Base-by-base conservation (phyloP, 2,113 vertebrate species). In the Zeus faber region DNA sequence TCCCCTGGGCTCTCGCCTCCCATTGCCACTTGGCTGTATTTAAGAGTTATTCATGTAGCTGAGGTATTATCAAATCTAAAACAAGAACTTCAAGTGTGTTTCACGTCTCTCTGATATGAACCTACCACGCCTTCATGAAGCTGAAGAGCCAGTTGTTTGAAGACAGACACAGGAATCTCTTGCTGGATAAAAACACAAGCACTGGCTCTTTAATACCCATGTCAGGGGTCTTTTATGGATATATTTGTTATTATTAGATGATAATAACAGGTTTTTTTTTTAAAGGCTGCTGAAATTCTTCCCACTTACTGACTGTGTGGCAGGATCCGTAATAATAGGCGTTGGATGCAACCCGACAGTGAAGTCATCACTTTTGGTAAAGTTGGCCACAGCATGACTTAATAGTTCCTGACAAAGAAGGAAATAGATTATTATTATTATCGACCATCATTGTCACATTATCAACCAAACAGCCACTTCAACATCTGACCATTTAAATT, bases 261-360 rank as follows among this genome's bases (percentile, higher is more conserved):
- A n/a, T n/a, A n/a, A n/a, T n/a, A n/a, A n/a, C n/a, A n/a, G n/a
- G n/a, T n/a, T n/a, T n/a, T n/a, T n/a, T n/a, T n/a, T n/a, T n/a
- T n/a, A n/a, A n/a, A n/a, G n/a, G n/a, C n/a, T n/a, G n/a, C n/a
- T n/a, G n/a, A n/a, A n/a, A n/a, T n/a, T n/a, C 11, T 37, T 3
- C 54, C 24, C 24, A 61, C 83, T 83, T 60, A 90, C 89, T 52
- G 48, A 58, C 4, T 60, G 57, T 20, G 56, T 35, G n/a, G 43
- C 40, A 2, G 55, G 39, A 3, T 79, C 62, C 2, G 50, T 16
- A 61, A 85, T 50, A 2, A 81, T 26, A 5, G 88, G 88, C 13
- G 25, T 37, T 9, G 93, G 84, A 52, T 97, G 93, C 18, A 89
- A 58, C 3, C 90, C 76, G 2, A 84, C 85, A 0, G 87, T 58